These are phyloP conservation scores for Thyatira batis DNA, from an alignment of 2,888 invertebrate genomes.

Conservation along the genomic window DNA sequence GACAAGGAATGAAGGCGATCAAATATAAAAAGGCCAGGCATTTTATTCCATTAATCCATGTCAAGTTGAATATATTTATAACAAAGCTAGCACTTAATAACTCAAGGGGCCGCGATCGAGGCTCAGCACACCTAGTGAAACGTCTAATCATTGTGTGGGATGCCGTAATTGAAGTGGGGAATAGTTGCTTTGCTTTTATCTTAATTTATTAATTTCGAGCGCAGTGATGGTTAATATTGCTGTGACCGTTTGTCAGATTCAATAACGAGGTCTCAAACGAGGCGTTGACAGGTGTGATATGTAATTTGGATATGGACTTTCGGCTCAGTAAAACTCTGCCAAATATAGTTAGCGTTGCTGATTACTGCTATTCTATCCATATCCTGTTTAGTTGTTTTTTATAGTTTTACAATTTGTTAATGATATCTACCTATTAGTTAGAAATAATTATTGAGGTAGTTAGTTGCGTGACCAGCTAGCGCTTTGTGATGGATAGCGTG, in stretches of 20 bases:
- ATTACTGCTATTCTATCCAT: neutral
- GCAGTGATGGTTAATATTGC: slow-evolving; percentile 72
- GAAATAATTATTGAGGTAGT: slow-evolving; percentile 60
- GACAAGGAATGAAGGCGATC: slow-evolving; percentile 72
- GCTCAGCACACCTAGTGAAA: slow-evolving; percentile 65
- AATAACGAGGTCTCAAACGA: slow-evolving; percentile 65
- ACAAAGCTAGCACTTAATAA: slow-evolving; percentile 79
- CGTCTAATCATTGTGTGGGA: slow-evolving; percentile 79
- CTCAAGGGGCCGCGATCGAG: slow-evolving; percentile 64
- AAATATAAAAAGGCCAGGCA: slow-evolving; percentile 66
- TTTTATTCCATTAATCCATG: slow-evolving; percentile 75
- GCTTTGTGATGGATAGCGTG: slow-evolving; percentile 72
- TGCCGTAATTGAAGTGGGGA: slow-evolving; percentile 75
- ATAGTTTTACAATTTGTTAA: slow-evolving; percentile 11
- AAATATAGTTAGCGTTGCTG: neutral
- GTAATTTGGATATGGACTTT: slow-evolving; percentile 14
- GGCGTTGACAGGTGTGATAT: slow-evolving; percentile 55
- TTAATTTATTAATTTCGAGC: slow-evolving; percentile 77
- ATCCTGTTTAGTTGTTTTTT: neutral
- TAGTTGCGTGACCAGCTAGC: slow-evolving; percentile 61
- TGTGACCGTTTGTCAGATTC: slow-evolving; percentile 76
- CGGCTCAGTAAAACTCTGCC: neutral
- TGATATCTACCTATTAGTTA: slow-evolving; percentile 43
- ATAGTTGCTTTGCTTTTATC: slow-evolving; percentile 73
- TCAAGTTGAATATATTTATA: slow-evolving; percentile 77